Evolutionary conservation across 2,888 invertebrate species (phyloP), one percentile per base, ranked within the genome.

Genomic region (Hemicrepidius hirtus): DNA sequence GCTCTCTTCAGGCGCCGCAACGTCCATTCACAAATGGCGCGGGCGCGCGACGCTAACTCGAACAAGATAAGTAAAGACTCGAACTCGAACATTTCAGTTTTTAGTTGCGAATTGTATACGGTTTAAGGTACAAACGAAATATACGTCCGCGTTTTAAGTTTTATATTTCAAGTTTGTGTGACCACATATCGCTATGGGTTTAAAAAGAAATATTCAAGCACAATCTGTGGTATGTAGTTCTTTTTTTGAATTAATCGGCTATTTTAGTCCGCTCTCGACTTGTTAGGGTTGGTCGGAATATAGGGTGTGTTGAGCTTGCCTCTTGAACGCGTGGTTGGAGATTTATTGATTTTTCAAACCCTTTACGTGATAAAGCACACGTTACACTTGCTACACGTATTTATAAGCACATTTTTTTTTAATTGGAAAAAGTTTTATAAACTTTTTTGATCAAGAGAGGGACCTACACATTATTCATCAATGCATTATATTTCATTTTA

Each of bases 221-320:
- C 66, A 67, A 49, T 65, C 70, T 1, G 21, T 40, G 67, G 74
- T 74, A 74, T 32, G 74, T 70, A 63, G 28, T 21, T n/a, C n/a
- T n/a, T 35, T 18, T 32, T 44, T 59, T 59, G 9, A 24, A 18
- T n/a, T 50, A n/a, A 46, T 13, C 9, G 3, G 4, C 9, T 18
- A 20, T 3, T 13, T 46, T 18, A 21, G n/a, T 40, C 6, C 18
- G 12, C 5, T 57, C 63, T 40, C 9, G n/a, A n/a, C 28, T 20
- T 35, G 59, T 69, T 66, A 67, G 73, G 69, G 74, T 77, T 76
- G 76, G 77, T 73, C 71, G 71, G 72, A 49, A 55, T 66, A 28
- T 35, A 68, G 76, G 77, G 77, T 77, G 76, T 77, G 77, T 66
- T 57, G 49, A 16, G 44, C 44, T 50, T 63, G 49, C 64, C 69